Percentiles rank a stretch among this genome's conserved stretches.
These are phyloP conservation scores for Sinodicranocentrus sp. DNA, from an alignment of 2,888 invertebrate species.

Conservation along the genomic window DNA sequence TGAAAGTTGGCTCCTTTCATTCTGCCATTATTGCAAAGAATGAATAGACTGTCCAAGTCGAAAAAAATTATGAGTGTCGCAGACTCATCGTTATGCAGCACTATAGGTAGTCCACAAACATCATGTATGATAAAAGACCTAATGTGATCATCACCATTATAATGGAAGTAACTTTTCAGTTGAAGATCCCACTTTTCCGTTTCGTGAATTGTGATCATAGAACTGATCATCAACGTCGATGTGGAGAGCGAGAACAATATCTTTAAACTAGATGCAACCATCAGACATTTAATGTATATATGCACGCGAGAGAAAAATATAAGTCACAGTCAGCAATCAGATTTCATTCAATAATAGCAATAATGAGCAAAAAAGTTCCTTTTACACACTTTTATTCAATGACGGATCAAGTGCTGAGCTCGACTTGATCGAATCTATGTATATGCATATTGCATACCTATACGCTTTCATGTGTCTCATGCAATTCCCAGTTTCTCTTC, in stretches of 20 bases:
- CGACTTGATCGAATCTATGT: background rate
- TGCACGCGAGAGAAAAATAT: too few species aligned
- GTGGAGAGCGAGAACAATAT: background rate
- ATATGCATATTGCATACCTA: too few species aligned
- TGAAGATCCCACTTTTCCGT: conserved; percentile 3
- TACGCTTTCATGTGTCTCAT: background rate
- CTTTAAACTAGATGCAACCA: conserved; percentile 19
- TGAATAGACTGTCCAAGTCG: background rate
- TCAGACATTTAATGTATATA: too few species aligned
- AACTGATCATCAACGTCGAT: conserved; percentile 9
- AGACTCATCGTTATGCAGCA: background rate
- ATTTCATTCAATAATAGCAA: conserved; percentile 17
- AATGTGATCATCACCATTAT: conserved; percentile 15
- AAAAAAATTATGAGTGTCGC: background rate
- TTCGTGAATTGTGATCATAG: conserved; percentile 7
- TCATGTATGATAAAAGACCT: conserved; percentile 27
- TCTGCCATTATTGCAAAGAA: background rate
- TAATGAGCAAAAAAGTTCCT: conserved; percentile 5
- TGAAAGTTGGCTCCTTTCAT: conserved; percentile 34
- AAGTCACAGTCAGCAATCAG: background rate
- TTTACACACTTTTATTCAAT: conserved; percentile 12
- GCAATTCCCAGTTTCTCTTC: background rate
- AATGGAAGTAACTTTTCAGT: conserved; percentile 35
- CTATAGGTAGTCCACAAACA: background rate
- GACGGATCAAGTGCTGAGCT: background rate